These are phyloP conservation scores for Rhinichthys osculus DNA, from an alignment of 2,797 vertebrate species.

Conservation along the genomic window DNA sequence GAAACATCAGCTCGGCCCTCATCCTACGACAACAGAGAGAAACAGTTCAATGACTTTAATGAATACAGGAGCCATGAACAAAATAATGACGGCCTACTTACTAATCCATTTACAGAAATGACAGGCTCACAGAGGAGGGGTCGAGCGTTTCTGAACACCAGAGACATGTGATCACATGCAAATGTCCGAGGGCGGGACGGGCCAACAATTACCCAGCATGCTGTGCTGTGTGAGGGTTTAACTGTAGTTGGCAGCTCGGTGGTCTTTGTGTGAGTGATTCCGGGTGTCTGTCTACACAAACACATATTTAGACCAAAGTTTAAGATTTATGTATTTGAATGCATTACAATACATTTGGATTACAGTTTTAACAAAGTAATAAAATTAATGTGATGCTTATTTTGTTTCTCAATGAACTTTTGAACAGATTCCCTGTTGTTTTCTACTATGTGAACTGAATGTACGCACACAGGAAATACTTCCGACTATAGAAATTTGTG, in stretches of 20 bases:
- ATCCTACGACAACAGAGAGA: background rate
- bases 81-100: slow-evolving; percentile 14
- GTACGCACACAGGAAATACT: background rate
- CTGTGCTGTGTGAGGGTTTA: slow-evolving; percentile 58
- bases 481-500: background rate
- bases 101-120: slow-evolving; percentile 16
- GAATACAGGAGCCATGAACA: background rate
- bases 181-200: slow-evolving; percentile 46
- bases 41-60: background rate
- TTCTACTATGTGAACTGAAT: no score
- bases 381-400: background rate
- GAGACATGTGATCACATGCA: slow-evolving; percentile 53
- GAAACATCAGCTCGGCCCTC: background rate
- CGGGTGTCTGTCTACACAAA: slow-evolving; percentile 60
- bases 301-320: background rate
- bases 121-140: slow-evolving; percentile 12
- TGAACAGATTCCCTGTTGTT: no score
- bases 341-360: background rate
- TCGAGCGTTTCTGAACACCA: background rate
- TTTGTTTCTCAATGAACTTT: no score
- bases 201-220: slow-evolving; percentile 58
- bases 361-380: slow-evolving; percentile 47
- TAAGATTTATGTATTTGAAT: background rate
- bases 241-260: slow-evolving; percentile 62
- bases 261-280: slow-evolving; percentile 27